Evolutionary conservation across 1,140 invertebrate species (phyloP).

Genomic region (Micrasema longulum): DNA sequence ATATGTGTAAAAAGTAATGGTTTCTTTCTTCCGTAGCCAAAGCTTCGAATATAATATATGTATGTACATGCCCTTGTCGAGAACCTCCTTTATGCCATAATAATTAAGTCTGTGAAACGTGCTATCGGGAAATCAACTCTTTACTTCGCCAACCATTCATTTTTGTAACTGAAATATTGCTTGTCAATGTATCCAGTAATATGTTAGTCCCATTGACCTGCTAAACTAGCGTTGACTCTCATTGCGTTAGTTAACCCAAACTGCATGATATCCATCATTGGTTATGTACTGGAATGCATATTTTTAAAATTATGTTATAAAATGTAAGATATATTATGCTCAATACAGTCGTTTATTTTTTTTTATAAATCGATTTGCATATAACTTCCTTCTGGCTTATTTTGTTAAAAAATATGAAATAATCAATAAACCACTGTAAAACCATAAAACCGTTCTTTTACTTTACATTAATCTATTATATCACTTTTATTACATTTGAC

Average conservation of each 20-base stretch:
- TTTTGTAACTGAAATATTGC: constrained; percentile 36
- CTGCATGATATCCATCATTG: not conserved
- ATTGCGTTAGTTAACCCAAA: constrained; percentile 33
- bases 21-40: constrained; percentile 36
- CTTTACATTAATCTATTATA: too few species aligned
- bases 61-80: constrained; percentile 26
- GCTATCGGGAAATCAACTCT: constrained; percentile 12
- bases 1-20: constrained; percentile 16
- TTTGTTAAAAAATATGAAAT: constrained; percentile 51
- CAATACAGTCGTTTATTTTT: constrained; percentile 34
- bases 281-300: constrained; percentile 29
- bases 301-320: constrained; percentile 1
- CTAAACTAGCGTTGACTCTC: constrained; percentile 25
- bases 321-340: constrained; percentile 40
- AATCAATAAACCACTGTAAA: constrained; percentile 51
- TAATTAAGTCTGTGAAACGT: constrained; percentile 35
- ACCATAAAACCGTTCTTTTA: constrained; percentile 28
- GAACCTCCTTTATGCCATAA: constrained; percentile 46
- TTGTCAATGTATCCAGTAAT: constrained; percentile 35
- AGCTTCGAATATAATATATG: constrained; percentile 41
- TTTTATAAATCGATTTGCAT: constrained; percentile 47
- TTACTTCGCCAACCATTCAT: constrained; percentile 17
- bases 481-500: too few species aligned
- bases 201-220: not conserved
- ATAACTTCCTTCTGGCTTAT: constrained; percentile 51